These are phyloP conservation scores for Sciaenops ocellatus DNA, from an alignment of 2,797 vertebrate genomes.

Conservation along the genomic window DNA sequence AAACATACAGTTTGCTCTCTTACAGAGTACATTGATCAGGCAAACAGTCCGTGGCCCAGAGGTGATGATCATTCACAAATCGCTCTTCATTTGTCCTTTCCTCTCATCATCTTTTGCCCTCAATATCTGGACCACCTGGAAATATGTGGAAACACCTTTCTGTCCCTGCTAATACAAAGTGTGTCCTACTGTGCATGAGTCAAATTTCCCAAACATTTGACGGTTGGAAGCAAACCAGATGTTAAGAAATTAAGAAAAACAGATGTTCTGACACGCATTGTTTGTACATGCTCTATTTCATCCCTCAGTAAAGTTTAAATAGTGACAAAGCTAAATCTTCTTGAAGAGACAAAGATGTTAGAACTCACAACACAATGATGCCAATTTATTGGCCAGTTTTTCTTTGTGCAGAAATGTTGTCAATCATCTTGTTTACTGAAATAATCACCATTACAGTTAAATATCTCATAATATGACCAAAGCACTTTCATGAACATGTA, in stretches of 20 bases:
- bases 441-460: neutral
- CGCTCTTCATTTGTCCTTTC: conserved; percentile 12
- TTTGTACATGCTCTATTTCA: conserved; percentile 1
- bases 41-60: conserved; percentile 59
- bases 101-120: conserved; percentile 11
- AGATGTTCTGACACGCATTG: conserved; percentile 42
- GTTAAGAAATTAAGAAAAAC: conserved; percentile 20
- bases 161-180: conserved; percentile 17
- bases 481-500: neutral
- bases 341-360: neutral
- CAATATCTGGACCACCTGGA: conserved; percentile 24
- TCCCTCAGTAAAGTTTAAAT: conserved; percentile 14
- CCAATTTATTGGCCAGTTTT: neutral
- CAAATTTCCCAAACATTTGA: conserved; percentile 37
- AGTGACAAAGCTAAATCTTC: neutral
- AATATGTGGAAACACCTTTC: conserved; percentile 23
- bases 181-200: conserved; percentile 12
- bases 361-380: neutral
- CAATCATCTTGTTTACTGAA: neutral
- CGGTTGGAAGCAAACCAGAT: conserved; percentile 54
- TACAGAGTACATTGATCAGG: conserved; percentile 53
- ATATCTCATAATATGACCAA: neutral
- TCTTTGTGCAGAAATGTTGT: neutral
- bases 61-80: conserved; percentile 40
- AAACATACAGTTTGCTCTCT: neutral